phyloP scores from a whole-genome alignment of 2,797 vertebrate genomes.

The Cetoscarus ocellatus region DNA sequence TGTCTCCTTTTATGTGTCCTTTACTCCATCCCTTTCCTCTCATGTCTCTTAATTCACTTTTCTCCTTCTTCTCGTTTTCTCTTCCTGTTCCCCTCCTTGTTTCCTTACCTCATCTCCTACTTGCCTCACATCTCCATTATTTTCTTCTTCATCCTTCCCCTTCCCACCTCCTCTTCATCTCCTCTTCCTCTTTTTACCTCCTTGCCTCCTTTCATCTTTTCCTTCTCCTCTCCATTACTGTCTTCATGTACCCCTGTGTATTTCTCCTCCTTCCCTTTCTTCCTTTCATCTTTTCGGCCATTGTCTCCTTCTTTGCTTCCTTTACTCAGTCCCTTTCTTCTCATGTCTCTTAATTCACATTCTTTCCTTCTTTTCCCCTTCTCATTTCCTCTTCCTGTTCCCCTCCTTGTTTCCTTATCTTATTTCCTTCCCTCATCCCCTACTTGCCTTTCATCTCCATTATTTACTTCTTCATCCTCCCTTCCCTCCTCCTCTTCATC shows the following conservation, averaged over 20 bases:
- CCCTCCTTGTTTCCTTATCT: background rate
- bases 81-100: too few species aligned
- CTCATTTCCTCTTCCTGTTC: background rate
- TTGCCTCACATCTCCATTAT: background rate
- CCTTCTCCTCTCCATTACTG: background rate
- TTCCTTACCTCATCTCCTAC: background rate
- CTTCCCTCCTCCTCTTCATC: background rate
- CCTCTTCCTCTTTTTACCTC: too few species aligned
- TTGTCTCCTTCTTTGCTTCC: too few species aligned
- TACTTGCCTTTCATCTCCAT: too few species aligned
- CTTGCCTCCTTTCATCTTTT: background rate
- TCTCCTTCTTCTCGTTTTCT: too few species aligned
- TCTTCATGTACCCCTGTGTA: too few species aligned
- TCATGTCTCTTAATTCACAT: background rate
- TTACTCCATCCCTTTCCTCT: rapidly evolving
- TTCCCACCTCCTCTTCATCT: background rate
- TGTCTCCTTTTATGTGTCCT: background rate
- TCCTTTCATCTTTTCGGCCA: background rate
- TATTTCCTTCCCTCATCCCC: background rate
- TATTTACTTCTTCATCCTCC: too few species aligned
- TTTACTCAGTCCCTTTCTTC: background rate
- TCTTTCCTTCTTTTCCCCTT: background rate
- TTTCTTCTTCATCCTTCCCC: background rate
- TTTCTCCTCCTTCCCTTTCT: background rate
- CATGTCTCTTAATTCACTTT: too few species aligned